Conservation (phyloP, 2,888 invertebrate species). For the Agrochola lota region DNA sequence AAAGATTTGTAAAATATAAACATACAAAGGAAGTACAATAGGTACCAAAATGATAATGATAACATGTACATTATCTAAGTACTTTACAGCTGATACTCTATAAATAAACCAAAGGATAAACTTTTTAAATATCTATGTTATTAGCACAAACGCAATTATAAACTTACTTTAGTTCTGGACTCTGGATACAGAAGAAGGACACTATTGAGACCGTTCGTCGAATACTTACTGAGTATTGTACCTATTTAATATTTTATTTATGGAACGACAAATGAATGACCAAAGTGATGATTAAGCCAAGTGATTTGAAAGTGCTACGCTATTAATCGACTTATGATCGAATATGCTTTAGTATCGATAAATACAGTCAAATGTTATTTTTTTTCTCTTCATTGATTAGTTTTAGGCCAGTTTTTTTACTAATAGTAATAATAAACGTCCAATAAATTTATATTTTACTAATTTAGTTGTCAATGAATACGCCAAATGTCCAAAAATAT, state of each 20-base stretch:
- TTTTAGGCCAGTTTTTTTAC: background rate
- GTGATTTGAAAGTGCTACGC: background rate
- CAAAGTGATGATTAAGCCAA: conserved; percentile 3
- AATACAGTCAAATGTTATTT: background rate
- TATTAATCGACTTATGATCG: conserved; percentile 9
- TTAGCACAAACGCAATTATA: background rate
- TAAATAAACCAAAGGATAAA: background rate
- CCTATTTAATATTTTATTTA: background rate
- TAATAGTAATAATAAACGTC: background rate
- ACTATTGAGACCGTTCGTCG: background rate
- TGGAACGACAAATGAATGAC: background rate
- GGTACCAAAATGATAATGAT: background rate
- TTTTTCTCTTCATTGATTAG: background rate
- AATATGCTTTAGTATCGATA: conserved; percentile 3
- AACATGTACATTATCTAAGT: background rate
- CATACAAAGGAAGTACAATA: background rate
- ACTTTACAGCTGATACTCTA: background rate
- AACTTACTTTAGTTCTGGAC: conserved; percentile 27
- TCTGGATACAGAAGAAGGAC: background rate
- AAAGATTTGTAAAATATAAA: conserved; percentile 6
- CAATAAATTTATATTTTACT: background rate
- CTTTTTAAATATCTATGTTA: background rate
- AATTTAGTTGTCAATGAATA: background rate
- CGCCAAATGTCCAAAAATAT: background rate
- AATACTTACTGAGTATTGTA: background rate